Conservation (phyloP, 2,113 vertebrate species). For the Cololabis saira region DNA sequence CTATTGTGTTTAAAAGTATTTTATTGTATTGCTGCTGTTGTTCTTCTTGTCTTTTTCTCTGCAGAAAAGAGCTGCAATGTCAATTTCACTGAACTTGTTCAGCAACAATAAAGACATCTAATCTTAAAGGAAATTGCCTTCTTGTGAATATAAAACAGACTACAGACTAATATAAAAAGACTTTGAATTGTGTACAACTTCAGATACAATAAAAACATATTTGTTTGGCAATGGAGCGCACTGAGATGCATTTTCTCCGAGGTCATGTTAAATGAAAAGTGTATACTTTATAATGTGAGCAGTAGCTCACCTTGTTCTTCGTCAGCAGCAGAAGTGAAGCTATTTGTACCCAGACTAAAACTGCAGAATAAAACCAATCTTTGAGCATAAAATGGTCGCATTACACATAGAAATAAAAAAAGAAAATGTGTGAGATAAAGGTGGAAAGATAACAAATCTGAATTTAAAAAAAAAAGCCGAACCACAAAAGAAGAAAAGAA, state of each 20-base stretch:
- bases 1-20: no score
- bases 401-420: conserved; percentile 11
- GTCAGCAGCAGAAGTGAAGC: conserved; percentile 18
- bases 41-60: no score
- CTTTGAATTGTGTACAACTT: not conserved
- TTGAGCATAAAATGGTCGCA: conserved; percentile 24
- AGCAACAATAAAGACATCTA: no score
- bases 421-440: conserved; percentile 26
- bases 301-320: not conserved
- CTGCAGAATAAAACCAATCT: conserved; percentile 44
- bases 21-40: no score
- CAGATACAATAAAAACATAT: not conserved
- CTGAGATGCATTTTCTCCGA: conserved; percentile 1
- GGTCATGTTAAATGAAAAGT: no score
- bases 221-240: not conserved
- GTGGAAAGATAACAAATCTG: conserved; percentile 31
- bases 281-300: no score
- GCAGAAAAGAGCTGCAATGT: no score
- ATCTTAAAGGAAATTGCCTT: no score
- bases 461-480: conserved; percentile 52
- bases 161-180: no score
- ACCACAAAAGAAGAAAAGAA: conserved; percentile 48
- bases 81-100: no score
- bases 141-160: no score
- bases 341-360: conserved; percentile 30